Evolutionary conservation across 2,797 vertebrate genomes (phyloP).

Genomic region (Hipposideros larvatus): DNA sequence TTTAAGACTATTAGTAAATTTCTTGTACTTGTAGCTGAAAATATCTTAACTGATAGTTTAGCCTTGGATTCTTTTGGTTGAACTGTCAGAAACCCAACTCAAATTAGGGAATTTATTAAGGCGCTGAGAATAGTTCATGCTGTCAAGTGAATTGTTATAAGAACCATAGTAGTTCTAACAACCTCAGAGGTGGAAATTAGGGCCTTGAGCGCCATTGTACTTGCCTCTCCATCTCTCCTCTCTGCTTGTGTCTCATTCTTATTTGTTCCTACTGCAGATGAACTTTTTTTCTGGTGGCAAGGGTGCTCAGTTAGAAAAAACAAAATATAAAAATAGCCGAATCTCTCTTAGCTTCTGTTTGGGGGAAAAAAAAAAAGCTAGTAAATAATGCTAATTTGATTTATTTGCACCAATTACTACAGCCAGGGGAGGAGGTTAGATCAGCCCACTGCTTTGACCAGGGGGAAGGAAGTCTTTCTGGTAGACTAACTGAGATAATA

Average conservation of each 20-base stretch:
- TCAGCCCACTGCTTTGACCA: background rate
- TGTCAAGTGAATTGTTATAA: background rate
- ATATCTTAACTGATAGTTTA: background rate
- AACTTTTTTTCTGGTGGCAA: background rate
- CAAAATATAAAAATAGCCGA: background rate
- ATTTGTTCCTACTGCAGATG: background rate
- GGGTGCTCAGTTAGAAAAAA: background rate
- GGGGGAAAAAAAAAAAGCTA: background rate
- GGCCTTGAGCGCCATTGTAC: background rate
- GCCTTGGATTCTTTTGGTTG: background rate
- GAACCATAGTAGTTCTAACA: background rate
- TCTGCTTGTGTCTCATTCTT: background rate
- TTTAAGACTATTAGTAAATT: background rate
- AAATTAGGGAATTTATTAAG: background rate
- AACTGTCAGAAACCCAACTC: background rate
- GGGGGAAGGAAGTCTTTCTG: background rate
- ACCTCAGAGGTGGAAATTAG: background rate
- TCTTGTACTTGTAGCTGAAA: background rate
- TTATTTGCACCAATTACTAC: background rate
- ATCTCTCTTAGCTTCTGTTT: background rate
- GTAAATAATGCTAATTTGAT: background rate
- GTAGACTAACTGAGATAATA: background rate
- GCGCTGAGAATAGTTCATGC: background rate
- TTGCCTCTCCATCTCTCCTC: background rate
- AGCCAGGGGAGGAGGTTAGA: background rate